Evolutionary conservation across 2,113 vertebrate species (phyloP).

Genomic region (Tragelaphus strepsiceros): DNA sequence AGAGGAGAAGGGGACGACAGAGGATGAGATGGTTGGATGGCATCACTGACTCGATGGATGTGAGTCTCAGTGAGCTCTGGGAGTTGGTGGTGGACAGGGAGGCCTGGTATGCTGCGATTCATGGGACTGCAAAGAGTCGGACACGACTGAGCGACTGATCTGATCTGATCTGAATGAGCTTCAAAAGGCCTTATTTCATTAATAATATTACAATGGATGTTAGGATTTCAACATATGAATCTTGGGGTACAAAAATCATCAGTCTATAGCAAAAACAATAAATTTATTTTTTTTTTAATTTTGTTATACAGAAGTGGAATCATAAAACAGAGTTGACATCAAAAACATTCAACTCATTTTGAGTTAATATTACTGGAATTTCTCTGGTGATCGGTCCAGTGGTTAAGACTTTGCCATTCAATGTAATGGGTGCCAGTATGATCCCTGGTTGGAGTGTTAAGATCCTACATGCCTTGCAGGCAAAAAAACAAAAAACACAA

Average conservation of each 20-base stretch:
- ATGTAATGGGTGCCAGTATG: background rate
- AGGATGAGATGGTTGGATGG: too few species aligned
- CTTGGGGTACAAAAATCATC: background rate
- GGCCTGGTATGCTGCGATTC: too few species aligned
- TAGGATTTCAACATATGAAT: background rate
- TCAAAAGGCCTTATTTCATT: background rate
- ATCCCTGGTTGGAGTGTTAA: background rate
- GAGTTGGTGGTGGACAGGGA: too few species aligned
- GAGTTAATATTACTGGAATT: background rate
- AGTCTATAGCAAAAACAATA: background rate
- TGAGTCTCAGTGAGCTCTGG: too few species aligned
- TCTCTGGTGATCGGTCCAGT: background rate
- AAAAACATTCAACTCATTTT: background rate
- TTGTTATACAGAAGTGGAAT: background rate
- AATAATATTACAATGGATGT: background rate
- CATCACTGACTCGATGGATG: too few species aligned
- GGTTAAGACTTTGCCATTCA: background rate
- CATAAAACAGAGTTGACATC: background rate
- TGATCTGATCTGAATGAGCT: background rate
- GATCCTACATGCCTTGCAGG: background rate
- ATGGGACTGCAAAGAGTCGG: too few species aligned
- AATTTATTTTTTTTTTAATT: background rate
- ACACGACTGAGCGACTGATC: too few species aligned
- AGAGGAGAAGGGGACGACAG: too few species aligned
- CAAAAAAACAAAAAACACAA: rapidly evolving